These are phyloP conservation scores for Onychorhynchus coronatus DNA, from an alignment of 2,113 vertebrate genomes.

Conservation along the genomic window DNA sequence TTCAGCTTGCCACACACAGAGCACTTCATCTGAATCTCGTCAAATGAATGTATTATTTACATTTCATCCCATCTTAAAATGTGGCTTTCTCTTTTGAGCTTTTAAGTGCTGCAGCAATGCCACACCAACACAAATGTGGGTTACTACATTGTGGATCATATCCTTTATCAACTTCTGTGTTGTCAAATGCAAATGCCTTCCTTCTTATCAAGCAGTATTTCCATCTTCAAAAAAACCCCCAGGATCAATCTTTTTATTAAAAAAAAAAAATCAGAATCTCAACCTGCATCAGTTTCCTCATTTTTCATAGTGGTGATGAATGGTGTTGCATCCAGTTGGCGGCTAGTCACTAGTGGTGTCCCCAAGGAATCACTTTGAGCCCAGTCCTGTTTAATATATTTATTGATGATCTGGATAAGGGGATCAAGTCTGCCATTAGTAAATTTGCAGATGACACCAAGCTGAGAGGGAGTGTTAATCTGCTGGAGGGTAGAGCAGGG, in stretches of 20 bases:
- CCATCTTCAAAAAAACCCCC: neutral
- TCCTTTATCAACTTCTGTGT: neutral
- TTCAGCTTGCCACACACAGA: constrained; percentile 60
- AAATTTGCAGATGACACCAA: neutral
- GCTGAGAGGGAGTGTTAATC: neutral
- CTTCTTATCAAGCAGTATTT: neutral
- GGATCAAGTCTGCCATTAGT: neutral
- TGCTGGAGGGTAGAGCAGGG: neutral
- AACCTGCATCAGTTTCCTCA: neutral
- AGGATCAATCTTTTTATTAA: neutral
- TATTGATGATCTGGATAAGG: neutral
- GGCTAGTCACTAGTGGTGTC: neutral
- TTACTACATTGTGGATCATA: neutral
- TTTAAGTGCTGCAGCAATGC: neutral
- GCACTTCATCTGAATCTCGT: constrained; percentile 31
- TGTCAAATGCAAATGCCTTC: neutral
- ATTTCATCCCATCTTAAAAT: constrained; percentile 14
- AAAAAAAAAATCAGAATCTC: neutral
- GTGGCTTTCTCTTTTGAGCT: neutral
- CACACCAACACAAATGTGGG: neutral
- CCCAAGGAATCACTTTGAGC: neutral
- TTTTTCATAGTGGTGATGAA: neutral
- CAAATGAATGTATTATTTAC: constrained; percentile 40
- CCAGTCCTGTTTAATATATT: neutral
- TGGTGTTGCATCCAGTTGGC: neutral